Evolutionary conservation across 2,113 vertebrate genomes (phyloP), one percentile per base, ranked within the genome.

Genomic region (Seriola rivoliana): DNA sequence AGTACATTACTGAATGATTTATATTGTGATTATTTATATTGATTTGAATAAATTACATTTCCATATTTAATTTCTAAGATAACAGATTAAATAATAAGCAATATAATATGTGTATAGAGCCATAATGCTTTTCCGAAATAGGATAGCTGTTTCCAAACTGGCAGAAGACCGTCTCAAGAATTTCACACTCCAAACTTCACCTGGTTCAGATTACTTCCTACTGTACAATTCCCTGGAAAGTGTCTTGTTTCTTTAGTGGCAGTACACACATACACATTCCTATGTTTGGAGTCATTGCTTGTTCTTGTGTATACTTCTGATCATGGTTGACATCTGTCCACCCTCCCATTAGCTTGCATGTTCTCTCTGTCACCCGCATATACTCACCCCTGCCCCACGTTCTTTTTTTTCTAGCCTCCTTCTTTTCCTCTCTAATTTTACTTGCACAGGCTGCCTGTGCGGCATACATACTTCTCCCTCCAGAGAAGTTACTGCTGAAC

Each of bases 301-400:
- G 54, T 71, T 81, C 70, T 78, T n/a, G 2, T 71, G 52, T 67
- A 77, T 66, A 69, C 66, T 80, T 87, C 67, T n/a, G 40, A 81
- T 71, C 50, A 17, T 57, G 75, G 63, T 85, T 90, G 78, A 88
- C 90, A 94, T 91, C 88, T 91, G 92, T 80, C 81, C 75, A 65
- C 69, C 67, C 80, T 67, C 69, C 87, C 78, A 89, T 92, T 90
- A 91, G 25, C 88, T 76, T 44, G 1, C 67, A 75, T 25, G 36
- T 1, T 58, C 67, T 70, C 63, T 68, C 79, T 57, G 40, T 9
- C 36, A 25, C 12, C 70, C 57, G 40, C 25, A 29, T 8, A 54
- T 40, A 38, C 46, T 44, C 59, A 58, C 68, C 62, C 57, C 70
- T 63, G n/a, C 75, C 40, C 42, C n/a, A 46, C 14, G 11, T 77